A percentile compares a stretch with the other conserved stretches of the same genome.
These are phyloP conservation scores for Erannis defoliaria DNA, from an alignment of 2,888 invertebrate species.

Conservation along the genomic window DNA sequence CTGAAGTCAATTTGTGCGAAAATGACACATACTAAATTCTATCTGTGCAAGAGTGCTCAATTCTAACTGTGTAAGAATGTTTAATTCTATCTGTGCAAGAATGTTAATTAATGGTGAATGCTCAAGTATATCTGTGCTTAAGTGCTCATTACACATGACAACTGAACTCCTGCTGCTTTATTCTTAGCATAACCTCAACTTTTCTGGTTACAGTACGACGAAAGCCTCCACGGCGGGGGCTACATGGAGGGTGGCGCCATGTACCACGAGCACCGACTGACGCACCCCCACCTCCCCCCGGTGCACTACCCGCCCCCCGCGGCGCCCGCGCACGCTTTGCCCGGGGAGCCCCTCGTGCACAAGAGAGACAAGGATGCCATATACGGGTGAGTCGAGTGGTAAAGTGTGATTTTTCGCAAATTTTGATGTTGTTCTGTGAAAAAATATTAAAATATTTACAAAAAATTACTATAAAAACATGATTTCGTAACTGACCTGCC, in stretches of 20 bases:
- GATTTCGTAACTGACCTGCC: too few relatives aligned
- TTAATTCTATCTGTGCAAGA: too few relatives aligned
- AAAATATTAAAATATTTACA: too few relatives aligned
- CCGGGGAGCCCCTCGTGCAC: conserved; percentile 95
- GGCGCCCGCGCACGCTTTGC: conserved; percentile 95
- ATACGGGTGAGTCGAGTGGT: conserved; percentile 95
- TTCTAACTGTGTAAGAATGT: too few relatives aligned
- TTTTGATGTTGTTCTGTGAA: conserved; percentile 24
- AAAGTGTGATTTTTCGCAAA: conserved; percentile 61
- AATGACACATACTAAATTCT: too few relatives aligned
- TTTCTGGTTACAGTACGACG: conserved; percentile 92
- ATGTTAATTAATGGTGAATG: too few relatives aligned
- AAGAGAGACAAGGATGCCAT: conserved; percentile 99
- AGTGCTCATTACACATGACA: too few relatives aligned
- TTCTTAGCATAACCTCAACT: conserved; percentile 16
- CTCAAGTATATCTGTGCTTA: too few relatives aligned
- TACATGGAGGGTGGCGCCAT: conserved; percentile 93
- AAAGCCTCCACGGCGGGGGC: conserved; percentile 94
- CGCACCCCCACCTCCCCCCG: conserved; percentile 90
- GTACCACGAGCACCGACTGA: conserved; percentile 94
- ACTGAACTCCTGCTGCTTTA: too few relatives aligned
- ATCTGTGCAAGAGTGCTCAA: too few relatives aligned
- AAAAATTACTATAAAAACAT: too few relatives aligned
- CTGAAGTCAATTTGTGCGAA: too few relatives aligned
- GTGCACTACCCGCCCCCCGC: conserved; percentile 94